A percentile compares a stretch with the other conserved stretches of the same genome.
Conservation (phyloP, 2,797 vertebrate species). For the Acestrorhynchus altus region DNA sequence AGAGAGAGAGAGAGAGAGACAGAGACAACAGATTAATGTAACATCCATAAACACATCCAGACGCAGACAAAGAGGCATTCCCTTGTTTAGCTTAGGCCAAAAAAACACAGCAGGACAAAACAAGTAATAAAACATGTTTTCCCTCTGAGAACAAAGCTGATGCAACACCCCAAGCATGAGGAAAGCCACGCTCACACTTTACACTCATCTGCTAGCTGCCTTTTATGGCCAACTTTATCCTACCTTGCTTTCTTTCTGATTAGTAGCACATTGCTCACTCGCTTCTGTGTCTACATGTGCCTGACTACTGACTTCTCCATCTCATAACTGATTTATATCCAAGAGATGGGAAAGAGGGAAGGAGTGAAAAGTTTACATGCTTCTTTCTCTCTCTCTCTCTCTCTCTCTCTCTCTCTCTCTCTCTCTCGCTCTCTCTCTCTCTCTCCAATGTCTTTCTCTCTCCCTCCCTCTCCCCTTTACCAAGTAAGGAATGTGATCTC, state of each 20-base stretch:
- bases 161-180: slow-evolving; percentile 1
- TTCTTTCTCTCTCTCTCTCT: not conserved
- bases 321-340: slow-evolving; percentile 47
- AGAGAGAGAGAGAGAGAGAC: slow-evolving; percentile 34
- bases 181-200: not conserved
- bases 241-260: slow-evolving; percentile 17
- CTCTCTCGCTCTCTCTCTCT: slow-evolving; percentile 4
- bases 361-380: slow-evolving; percentile 58
- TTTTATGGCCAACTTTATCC: slow-evolving; percentile 38
- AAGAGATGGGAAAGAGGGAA: slow-evolving; percentile 35
- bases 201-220: slow-evolving; percentile 12
- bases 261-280: slow-evolving; percentile 19
- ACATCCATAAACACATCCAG: slow-evolving; percentile 46
- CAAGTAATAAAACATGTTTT: slow-evolving; percentile 48
- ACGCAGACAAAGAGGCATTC: slow-evolving; percentile 29
- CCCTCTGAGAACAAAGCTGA: slow-evolving; percentile 21
- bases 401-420: slow-evolving; percentile 20
- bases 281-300: not conserved
- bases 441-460: slow-evolving; percentile 2
- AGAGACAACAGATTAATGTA: slow-evolving; percentile 33
- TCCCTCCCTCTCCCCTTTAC: slow-evolving; percentile 58
- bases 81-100: slow-evolving; percentile 5
- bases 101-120: slow-evolving; percentile 33
- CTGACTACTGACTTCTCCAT: slow-evolving; percentile 11
- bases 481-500: slow-evolving; percentile 71